Conservation (phyloP, 2,113 vertebrate species). For the Alosa alosa region DNA sequence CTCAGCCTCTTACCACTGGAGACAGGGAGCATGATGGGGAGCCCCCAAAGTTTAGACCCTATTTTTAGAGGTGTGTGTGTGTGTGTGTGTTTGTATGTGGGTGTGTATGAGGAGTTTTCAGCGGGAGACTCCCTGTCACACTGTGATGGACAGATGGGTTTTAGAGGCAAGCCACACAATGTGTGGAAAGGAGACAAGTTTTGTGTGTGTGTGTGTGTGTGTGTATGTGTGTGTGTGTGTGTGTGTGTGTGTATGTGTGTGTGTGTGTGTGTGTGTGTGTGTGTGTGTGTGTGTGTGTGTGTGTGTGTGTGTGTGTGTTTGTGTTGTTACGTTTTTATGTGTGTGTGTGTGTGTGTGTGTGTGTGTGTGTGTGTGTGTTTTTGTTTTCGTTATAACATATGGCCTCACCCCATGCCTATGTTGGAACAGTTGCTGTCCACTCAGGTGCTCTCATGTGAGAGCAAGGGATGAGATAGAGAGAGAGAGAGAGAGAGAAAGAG, state of each 20-base stretch:
- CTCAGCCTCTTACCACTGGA: background rate
- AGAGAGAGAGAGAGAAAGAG: background rate
- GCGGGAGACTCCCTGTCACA: background rate
- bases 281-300: conserved; percentile 4
- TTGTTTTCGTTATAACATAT: conserved; percentile 48
- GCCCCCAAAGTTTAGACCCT: background rate
- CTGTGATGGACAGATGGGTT: conserved; percentile 25
- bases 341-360: conserved; percentile 22
- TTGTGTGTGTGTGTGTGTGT: conserved; percentile 23
- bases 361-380: conserved; percentile 34
- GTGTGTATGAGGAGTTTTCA: background rate
- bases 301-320: conserved; percentile 36
- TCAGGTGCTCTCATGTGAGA: conserved; percentile 49
- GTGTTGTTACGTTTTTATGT: too few species aligned
- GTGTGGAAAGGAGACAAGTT: background rate
- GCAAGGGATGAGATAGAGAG: background rate
- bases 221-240: conserved; percentile 28
- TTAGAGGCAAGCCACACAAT: background rate
- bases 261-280: conserved; percentile 37
- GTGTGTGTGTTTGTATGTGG: conserved; percentile 19
- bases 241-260: conserved; percentile 37
- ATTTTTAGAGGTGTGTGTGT: conserved; percentile 22
- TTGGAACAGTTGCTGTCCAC: conserved; percentile 49
- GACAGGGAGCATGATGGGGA: background rate
- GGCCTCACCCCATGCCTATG: conserved; percentile 47